These are phyloP conservation scores for Oryctes rhinoceros DNA, from an alignment of 1,140 invertebrate genomes.

Conservation along the genomic window DNA sequence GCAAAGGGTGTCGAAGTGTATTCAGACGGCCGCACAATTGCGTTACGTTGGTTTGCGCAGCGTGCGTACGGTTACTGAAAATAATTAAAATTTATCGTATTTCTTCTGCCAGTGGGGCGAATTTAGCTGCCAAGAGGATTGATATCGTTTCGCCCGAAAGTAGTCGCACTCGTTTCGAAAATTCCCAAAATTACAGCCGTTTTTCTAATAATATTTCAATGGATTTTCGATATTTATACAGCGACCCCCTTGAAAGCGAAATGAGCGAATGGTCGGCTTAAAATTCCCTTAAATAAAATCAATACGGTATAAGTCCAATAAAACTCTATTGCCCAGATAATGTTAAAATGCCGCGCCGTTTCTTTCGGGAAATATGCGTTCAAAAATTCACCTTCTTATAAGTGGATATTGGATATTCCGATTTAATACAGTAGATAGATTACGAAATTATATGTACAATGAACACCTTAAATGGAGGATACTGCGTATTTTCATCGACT, in stretches of 20 bases:
- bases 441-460: too few relatives aligned
- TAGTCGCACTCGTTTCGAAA: neutral
- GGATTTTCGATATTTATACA: neutral
- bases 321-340: neutral
- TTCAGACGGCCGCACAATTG: neutral
- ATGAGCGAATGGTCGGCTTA: neutral
- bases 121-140: neutral
- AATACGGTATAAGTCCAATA: neutral
- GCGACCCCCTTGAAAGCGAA: neutral
- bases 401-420: too few relatives aligned
- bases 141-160: neutral
- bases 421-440: too few relatives aligned
- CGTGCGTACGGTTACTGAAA: neutral
- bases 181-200: neutral
- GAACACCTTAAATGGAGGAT: too few relatives aligned
- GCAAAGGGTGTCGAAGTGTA: neutral
- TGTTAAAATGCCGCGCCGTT: neutral
- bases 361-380: too few relatives aligned
- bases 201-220: neutral
- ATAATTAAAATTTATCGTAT: neutral
- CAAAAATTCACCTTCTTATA: too few relatives aligned
- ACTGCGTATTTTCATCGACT: too few relatives aligned
- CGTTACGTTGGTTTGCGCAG: neutral
- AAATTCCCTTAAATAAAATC: conserved; percentile 1
- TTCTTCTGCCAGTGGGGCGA: neutral